Evolutionary conservation across 2,888 invertebrate species (phyloP), one percentile per base, ranked within the genome.

Genomic region (Lasioglossum calceatum): DNA sequence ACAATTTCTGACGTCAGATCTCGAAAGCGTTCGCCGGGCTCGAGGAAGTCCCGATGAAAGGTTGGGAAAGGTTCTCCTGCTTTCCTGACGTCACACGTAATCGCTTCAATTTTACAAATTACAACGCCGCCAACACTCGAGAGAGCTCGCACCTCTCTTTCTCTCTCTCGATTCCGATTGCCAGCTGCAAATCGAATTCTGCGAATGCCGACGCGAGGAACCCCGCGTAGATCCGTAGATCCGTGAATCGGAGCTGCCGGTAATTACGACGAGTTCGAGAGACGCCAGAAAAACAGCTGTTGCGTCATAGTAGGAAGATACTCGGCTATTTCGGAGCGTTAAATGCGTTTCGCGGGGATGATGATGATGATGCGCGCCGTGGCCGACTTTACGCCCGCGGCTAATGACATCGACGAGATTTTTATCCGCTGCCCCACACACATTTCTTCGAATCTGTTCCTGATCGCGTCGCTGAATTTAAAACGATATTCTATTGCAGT

Each of bases 1-100:
- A 86, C 79, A 79, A 81, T 86, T 87, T 81, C 14, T 87, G 86
- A 86, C 87, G 87, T 87, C 86, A 79, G 36, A 58, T 12, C 75
- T 64, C 79, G 82, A 27, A 77, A 76, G 67, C 78, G 64, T 36
- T 50, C 58, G 47, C 36, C 39, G n/a, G 54, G 47, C 77, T 39
- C 73, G 39, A 44, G 78, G 73, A 82, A 87, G 39, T 87, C 78
- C 77, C 77, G 70, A 67, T 70, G 75, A 80, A 85, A 87, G 70
- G 72, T 86, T 87, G 87, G 36, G 86, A 79, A 88, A 82, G 79
- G 80, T 81, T 82, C 80, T 23, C 75, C 44, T 54, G 70, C 23
- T 42, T 16, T 10, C 16, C 36, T 81, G 79, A 81, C 83, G 86
- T 86, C 86, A 77, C 10, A 14, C 44, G 14, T 76, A 71, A 77